Evolutionary conservation across 2,113 vertebrate genomes (phyloP), one percentile per base, ranked within the genome.

Genomic region (Puntigrus tetrazona): DNA sequence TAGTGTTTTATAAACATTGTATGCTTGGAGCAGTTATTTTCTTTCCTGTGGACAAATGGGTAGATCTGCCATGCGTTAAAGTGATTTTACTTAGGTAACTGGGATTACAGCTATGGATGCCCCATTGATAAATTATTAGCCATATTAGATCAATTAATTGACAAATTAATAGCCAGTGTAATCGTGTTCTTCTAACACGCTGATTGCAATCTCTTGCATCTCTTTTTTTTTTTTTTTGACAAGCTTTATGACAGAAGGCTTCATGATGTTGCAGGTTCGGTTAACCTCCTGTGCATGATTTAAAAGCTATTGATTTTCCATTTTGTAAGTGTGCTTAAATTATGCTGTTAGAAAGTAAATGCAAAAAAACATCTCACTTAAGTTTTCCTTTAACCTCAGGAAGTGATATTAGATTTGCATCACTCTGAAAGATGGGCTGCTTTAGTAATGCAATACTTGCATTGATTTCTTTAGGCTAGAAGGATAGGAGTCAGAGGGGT

Each of bases 301-400:
- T 63, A 3, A 11, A 57, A 63, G n/a, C 43, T 61, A 83, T 41
- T 20, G 55, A 86, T 80, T 84, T 79, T 65, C 81, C 57, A 34
- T 80, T 84, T 74, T 43, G 50, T 73, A 43, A 74, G 73, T 57
- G 73, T 75, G 31, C 31, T 50, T 59, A 43, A 55, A 84, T 84
- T 75, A 52, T 80, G 75, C 52, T 75, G 70, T 57, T 41, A 47
- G 22, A 45, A 45, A 45, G 74, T 31, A 78, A 65, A 79, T 38
- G 18, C 52, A 50, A 67, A 34, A 18, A 50, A 57, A 36, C 2
- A 41, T 13, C 65, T 43, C 29, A 50, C 65, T 36, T 65, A 22
- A 61, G 50, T 85, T 43, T 45, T 47, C 18, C 7, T 31, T 47
- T 20, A 31, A 57, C 76, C 22, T 31, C 76, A 20, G 65, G 84